Evolutionary conservation across 92 coral and sea anemone species (phyloP).

Genomic region (Micromussa lordhowensis): DNA sequence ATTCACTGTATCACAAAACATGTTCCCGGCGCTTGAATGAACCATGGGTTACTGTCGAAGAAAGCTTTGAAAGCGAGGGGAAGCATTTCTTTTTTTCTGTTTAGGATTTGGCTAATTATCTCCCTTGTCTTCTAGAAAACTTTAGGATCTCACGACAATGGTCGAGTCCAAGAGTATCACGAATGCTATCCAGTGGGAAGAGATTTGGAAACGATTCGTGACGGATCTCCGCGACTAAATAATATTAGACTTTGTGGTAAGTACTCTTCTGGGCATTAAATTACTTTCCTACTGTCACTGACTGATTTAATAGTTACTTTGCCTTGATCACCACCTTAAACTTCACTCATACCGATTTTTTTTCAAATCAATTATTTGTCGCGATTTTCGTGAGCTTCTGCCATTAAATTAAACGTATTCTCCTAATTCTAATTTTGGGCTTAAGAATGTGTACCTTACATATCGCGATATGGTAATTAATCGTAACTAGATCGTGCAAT

Average conservation of each 20-base stretch:
- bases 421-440: not conserved
- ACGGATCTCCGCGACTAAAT: not conserved
- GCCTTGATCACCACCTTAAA: not conserved
- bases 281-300: not conserved
- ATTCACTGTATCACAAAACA: conserved; percentile 19
- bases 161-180: not conserved
- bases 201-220: not conserved
- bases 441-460: not conserved
- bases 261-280: not conserved
- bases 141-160: not conserved
- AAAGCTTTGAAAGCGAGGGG: not conserved
- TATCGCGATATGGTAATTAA: not conserved
- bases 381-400: not conserved
- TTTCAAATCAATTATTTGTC: not conserved
- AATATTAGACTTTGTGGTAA: conserved; percentile 3
- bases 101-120: not conserved
- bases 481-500: not conserved
- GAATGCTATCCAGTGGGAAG: not conserved
- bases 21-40: conserved; percentile 1
- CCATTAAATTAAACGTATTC: not conserved
- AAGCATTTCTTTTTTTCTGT: not conserved
- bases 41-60: not conserved
- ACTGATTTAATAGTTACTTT: conserved; percentile 28
- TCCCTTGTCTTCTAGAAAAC: not conserved
- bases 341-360: not conserved